A percentile compares a stretch with the other conserved stretches of the same genome.
Evolutionary conservation across 2,797 vertebrate species (phyloP).

Genomic region (Buceros bicornis): DNA sequence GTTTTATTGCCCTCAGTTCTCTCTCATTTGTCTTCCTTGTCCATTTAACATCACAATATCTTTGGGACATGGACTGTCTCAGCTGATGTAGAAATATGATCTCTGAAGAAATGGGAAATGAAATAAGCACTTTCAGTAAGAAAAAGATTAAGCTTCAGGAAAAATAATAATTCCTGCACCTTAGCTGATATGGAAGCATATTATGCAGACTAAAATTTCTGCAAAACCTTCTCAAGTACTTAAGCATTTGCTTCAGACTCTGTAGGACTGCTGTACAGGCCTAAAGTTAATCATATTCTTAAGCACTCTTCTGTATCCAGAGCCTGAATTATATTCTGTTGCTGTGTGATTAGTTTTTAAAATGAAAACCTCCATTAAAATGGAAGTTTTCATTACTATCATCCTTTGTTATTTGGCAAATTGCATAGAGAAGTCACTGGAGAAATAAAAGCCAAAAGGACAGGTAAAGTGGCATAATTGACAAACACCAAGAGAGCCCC

Average conservation of each 20-base stretch:
- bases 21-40: conserved; percentile 18
- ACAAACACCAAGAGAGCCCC: neutral
- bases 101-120: neutral
- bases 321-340: neutral
- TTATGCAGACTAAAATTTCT: neutral
- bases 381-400: neutral
- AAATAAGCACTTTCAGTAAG: neutral
- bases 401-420: neutral
- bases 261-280: neutral
- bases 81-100: conserved; percentile 4
- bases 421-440: neutral
- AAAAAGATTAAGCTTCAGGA: neutral
- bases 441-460: conserved; percentile 52
- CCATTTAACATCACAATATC: neutral
- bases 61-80: neutral
- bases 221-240: neutral
- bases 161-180: neutral
- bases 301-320: neutral
- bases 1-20: conserved; percentile 11
- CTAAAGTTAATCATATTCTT: neutral
- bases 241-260: neutral
- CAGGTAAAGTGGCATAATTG: conserved; percentile 28
- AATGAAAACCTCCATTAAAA: neutral
- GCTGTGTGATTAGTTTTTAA: neutral
- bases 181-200: neutral